These are phyloP conservation scores for Penaeus vannamei DNA, from an alignment of 1,140 invertebrate species.

Conservation along the genomic window DNA sequence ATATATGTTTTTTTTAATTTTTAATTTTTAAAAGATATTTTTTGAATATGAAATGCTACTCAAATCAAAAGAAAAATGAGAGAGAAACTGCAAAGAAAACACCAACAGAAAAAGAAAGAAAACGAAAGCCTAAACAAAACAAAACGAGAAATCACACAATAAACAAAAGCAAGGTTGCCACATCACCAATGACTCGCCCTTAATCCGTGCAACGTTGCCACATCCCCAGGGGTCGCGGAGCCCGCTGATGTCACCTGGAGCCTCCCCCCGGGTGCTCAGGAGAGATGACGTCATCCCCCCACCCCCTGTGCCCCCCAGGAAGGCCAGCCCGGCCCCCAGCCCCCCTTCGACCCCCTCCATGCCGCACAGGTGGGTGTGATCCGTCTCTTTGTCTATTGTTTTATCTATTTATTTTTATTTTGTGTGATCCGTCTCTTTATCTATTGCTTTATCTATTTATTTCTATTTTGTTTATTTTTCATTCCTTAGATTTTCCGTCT, in stretches of 20 bases:
- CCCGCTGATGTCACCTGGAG: conserved; percentile 76
- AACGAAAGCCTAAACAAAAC: neutral
- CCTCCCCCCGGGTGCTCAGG: conserved; percentile 73
- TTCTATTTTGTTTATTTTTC: too few species aligned
- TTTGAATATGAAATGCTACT: too few species aligned
- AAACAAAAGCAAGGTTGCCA: neutral
- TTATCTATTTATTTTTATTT: too few species aligned
- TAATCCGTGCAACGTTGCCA: too few species aligned
- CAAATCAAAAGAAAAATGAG: neutral
- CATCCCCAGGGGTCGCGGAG: conserved; percentile 71
- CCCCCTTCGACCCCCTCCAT: conserved; percentile 67
- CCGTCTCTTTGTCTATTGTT: neutral
- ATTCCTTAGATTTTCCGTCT: too few species aligned
- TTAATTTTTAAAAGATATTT: too few species aligned
- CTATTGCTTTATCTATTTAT: too few species aligned
- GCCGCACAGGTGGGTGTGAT: conserved; percentile 59
- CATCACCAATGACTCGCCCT: neutral
- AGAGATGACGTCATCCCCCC: conserved; percentile 73
- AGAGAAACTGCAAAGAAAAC: too few species aligned
- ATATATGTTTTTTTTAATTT: too few species aligned
- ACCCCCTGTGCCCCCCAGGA: conserved; percentile 79
- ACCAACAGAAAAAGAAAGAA: neutral
- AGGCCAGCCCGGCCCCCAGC: conserved; percentile 76
- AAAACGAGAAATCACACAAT: too few species aligned
- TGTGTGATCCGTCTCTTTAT: too few species aligned